These are phyloP conservation scores for Aix galericulata DNA, from an alignment of 2,113 vertebrate species.

Conservation along the genomic window DNA sequence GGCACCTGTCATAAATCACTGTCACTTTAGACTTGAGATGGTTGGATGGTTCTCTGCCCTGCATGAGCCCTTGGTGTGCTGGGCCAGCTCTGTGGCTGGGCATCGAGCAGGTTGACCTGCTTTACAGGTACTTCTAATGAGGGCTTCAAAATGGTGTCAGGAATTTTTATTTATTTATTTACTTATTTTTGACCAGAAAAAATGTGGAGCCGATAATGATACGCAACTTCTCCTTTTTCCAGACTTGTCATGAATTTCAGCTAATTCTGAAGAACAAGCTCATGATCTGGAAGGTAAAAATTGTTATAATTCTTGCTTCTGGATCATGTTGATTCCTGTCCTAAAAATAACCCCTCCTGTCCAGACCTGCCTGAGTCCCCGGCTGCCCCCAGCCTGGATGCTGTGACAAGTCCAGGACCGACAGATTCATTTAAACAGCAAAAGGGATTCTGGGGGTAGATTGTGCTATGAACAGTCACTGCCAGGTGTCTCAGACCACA, in stretches of 20 bases:
- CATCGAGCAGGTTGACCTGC: not conserved
- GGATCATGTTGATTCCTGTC: not conserved
- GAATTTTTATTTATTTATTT: not conserved
- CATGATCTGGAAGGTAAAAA: slow-evolving; percentile 40
- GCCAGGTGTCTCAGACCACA: not conserved
- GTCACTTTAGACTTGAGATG: not conserved
- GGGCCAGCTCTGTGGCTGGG: not conserved
- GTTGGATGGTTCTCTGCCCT: not conserved
- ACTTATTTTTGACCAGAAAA: not conserved
- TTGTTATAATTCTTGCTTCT: slow-evolving; percentile 38
- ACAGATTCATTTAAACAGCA: not conserved
- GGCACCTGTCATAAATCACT: not conserved
- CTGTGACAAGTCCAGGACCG: not conserved
- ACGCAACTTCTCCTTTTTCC: slow-evolving; percentile 17
- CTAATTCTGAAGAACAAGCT: slow-evolving; percentile 44
- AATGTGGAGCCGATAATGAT: not conserved
- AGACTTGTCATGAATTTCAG: not conserved
- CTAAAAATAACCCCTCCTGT: not conserved
- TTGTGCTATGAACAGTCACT: too few relatives aligned
- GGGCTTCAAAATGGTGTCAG: not conserved
- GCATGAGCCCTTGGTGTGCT: not conserved
- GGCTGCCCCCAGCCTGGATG: rapidly evolving
- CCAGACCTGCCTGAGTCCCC: not conserved
- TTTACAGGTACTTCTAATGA: slow-evolving; percentile 30
- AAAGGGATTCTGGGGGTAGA: not conserved